Conservation (phyloP, 2,888 invertebrate species). For the Dasypolia templi region DNA sequence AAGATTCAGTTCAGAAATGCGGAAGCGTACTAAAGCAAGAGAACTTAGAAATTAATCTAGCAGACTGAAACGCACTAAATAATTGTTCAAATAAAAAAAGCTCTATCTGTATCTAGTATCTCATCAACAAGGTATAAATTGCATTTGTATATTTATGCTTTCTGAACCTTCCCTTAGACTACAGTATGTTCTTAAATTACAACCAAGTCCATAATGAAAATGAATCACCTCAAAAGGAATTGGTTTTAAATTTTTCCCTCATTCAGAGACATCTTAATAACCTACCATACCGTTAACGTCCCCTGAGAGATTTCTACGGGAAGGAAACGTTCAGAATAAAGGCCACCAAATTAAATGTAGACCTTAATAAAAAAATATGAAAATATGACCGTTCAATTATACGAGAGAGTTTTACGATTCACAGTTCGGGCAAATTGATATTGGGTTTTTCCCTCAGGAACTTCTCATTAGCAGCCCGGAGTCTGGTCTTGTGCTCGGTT, state of each 20-base stretch:
- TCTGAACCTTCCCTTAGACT: too few relatives aligned
- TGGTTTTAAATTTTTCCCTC: not conserved
- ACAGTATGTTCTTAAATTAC: not conserved
- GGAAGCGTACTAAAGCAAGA: not conserved
- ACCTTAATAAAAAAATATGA: not conserved
- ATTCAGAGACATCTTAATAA: not conserved
- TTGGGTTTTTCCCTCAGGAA: too few relatives aligned
- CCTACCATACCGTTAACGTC: too few relatives aligned
- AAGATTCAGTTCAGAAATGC: not conserved
- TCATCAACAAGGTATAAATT: not conserved
- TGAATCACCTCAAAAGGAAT: not conserved
- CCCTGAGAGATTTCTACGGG: not conserved
- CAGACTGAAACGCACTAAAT: not conserved
- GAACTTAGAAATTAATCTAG: not conserved
- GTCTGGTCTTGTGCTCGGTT: too few relatives aligned
- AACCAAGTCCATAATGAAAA: not conserved
- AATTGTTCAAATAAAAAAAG: not conserved
- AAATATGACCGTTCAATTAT: too few relatives aligned
- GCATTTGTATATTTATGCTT: conserved; percentile 3
- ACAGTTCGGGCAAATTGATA: too few relatives aligned
- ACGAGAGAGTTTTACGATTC: too few relatives aligned
- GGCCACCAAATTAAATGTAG: not conserved
- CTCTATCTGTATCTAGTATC: not conserved
- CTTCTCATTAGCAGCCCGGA: too few relatives aligned
- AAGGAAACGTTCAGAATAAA: too few relatives aligned